Evolutionary conservation across 2,888 invertebrate species (phyloP), one percentile per base, ranked within the genome.

Genomic region (Deladenus siricidicola): DNA sequence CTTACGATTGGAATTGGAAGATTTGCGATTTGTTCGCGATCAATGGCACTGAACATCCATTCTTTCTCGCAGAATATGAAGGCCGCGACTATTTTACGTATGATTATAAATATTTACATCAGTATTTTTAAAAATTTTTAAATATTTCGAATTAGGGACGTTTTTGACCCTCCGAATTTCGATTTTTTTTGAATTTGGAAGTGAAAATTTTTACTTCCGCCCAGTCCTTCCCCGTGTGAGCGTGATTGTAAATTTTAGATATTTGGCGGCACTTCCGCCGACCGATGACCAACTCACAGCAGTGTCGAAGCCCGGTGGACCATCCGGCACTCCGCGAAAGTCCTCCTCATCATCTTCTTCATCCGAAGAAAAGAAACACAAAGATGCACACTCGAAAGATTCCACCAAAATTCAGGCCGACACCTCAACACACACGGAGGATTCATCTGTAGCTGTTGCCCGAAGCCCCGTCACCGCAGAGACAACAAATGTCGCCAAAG

Each of bases 1-100:
- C 72, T n/a, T 71, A 73, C 55, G 71, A 71, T 51, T 54, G 67
- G 51, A 48, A 60, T 8, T 71, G 68, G 68, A 57, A 62, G 44
- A 71, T 71, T 30, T 71, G 71, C 50, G 71, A 71, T 52, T 44
- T 71, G 39, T 71, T 67, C 56, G 71, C 71, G 10, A 57, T 71
- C 19, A 63, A 64, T 45, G 71, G 71, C 17, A 62, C 50, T 8
- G 50, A 50, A 17, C 50, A 26, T 23, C 71, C 71, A 1, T 71
- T 63, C 54, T 65, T 59, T 56, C 57, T 71, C 24, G 47, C 60
- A 17, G 54, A 61, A 21, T 71, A 61, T 50, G 56, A 56, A 23
- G 65, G 65, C 3, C 56, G 73, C 17, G 71, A 73, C 51, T 71
- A 73, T 55, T 71, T 70, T 58, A 45, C 50, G 63, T 70, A 52